Conservation (phyloP, 2,797 vertebrate genomes). For the Rallus crepitans region DNA sequence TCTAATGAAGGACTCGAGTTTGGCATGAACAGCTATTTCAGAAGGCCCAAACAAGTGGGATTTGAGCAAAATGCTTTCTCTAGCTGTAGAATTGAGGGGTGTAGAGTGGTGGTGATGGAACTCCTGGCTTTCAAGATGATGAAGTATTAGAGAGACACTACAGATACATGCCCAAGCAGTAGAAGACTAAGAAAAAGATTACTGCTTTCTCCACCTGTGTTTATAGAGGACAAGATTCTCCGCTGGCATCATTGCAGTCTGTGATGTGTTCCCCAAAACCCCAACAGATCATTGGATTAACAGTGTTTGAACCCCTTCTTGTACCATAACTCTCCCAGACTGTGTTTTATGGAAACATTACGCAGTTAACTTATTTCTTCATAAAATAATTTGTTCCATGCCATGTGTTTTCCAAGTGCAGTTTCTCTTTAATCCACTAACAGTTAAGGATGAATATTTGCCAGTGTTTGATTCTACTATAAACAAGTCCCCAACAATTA, state of each 20-base stretch:
- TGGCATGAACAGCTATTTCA: background rate
- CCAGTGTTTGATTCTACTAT: slow-evolving; percentile 28
- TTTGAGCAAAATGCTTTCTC: background rate
- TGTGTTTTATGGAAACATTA: slow-evolving; percentile 47
- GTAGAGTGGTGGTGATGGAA: background rate
- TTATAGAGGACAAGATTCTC: background rate
- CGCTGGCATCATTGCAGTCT: rapidly evolving
- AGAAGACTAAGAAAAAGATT: background rate
- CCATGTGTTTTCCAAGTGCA: background rate
- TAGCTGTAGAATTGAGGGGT: background rate
- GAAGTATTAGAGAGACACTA: too few species aligned
- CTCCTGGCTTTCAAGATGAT: background rate
- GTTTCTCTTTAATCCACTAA: background rate
- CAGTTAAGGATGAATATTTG: slow-evolving; percentile 20
- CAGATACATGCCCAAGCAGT: background rate
- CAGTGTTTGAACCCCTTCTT: background rate
- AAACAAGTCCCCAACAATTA: slow-evolving; percentile 54
- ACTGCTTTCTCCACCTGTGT: background rate
- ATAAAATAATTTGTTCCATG: slow-evolving; percentile 7
- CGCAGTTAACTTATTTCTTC: background rate
- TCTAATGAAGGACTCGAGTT: background rate
- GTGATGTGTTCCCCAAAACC: background rate
- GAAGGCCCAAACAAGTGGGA: background rate
- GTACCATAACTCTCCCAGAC: background rate
- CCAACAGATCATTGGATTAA: rapidly evolving